Conservation (phyloP, 2,797 vertebrate genomes). For the Chelmon rostratus region DNA sequence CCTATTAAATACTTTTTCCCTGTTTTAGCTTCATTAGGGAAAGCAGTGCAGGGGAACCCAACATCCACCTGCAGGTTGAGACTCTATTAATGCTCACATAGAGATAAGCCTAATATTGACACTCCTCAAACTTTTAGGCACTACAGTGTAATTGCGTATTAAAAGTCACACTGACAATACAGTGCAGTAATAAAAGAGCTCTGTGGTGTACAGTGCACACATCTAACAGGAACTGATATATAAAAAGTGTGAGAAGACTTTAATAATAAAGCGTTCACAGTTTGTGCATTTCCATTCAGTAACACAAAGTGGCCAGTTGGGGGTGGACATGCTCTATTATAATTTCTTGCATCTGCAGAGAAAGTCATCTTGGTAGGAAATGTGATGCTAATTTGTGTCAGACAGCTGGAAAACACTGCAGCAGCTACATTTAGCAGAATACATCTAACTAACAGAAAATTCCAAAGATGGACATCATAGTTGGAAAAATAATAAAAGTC, state of each 20-base stretch:
- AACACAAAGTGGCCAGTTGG: conserved; percentile 54
- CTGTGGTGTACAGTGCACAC: neutral
- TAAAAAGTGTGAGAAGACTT: neutral
- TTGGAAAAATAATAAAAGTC: neutral
- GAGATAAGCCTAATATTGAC: neutral
- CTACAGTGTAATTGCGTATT: neutral
- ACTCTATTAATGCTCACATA: neutral
- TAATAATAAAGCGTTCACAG: neutral
- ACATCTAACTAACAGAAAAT: neutral
- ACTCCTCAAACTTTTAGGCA: neutral
- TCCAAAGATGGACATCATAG: neutral
- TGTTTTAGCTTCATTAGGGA: too few relatives aligned
- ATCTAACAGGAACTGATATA: too few relatives aligned
- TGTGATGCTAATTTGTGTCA: neutral
- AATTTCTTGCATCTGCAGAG: neutral
- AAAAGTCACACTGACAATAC: neutral
- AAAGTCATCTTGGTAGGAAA: neutral
- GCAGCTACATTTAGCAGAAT: neutral
- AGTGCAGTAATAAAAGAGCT: neutral
- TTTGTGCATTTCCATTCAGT: neutral
- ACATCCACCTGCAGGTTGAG: neutral
- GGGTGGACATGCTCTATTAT: conserved; percentile 46
- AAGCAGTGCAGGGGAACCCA: neutral
- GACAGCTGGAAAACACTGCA: neutral
- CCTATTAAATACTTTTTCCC: neutral